Conservation (phyloP, 2,888 invertebrate species). For the Amiota minor region DNA sequence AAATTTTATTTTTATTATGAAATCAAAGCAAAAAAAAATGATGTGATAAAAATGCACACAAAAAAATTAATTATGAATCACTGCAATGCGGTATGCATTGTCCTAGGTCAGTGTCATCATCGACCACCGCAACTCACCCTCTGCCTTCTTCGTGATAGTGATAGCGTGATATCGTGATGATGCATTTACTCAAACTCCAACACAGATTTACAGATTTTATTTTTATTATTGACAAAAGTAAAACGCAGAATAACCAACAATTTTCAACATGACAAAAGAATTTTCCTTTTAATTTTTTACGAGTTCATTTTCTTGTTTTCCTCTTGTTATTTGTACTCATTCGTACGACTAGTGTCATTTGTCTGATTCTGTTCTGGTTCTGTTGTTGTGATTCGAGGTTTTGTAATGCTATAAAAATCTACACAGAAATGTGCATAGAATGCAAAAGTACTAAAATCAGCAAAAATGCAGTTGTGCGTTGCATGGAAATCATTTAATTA, state of each 20-base stretch:
- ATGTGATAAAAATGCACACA: not conserved
- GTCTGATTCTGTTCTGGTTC: not conserved
- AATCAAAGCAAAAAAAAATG: constrained; percentile 5
- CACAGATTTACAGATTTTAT: not conserved
- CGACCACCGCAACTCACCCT: not conserved
- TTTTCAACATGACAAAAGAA: constrained; percentile 21
- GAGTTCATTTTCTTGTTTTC: constrained; percentile 12
- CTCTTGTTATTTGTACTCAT: constrained; percentile 15
- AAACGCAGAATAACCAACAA: constrained; percentile 17
- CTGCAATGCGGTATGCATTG: constrained; percentile 37
- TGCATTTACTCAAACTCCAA: not conserved
- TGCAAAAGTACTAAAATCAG: not conserved
- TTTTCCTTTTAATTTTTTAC: constrained; percentile 29
- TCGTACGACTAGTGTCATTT: not conserved
- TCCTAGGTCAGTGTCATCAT: constrained; percentile 35
- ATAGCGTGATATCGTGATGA: not conserved
- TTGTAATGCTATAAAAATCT: not conserved
- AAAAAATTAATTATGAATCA: constrained; percentile 61
- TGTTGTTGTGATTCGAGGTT: not conserved
- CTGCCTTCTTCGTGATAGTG: not conserved
- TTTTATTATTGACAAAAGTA: constrained; percentile 14
- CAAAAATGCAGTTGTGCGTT: not conserved
- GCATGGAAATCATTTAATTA: constrained; percentile 27
- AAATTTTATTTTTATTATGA: constrained; percentile 33
- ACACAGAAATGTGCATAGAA: not conserved